Base-by-base conservation (phyloP, 1,140 invertebrate species). In the Polypedilum pembai region DNA sequence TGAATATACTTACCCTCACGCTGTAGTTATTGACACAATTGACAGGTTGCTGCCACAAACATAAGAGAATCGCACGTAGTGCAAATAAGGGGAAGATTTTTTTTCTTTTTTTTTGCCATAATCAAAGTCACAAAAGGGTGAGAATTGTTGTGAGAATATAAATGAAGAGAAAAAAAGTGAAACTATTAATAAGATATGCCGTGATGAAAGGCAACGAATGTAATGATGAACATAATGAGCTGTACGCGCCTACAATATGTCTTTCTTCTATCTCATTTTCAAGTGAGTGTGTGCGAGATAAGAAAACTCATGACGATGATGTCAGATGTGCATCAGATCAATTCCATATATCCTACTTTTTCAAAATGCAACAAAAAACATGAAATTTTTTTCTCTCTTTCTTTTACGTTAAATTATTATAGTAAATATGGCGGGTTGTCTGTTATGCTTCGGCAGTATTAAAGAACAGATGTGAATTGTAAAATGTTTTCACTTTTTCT, bases 381-480 rank as follows among this genome's bases (percentile, higher is more conserved):
- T 56, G 10, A 56, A n/a, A 2, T 4, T 45, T 56, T 56, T 56
- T n/a, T n/a, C n/a, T 56, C n/a, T 56, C 15, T 1, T 15, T 12
- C n/a, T 56, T 0, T 12, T 56, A 56, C 45, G 41, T 45, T 56
- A 56, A 12, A 56, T 8, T 8, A 69, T 69, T 69, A 20, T 18
- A 21, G 17, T 69, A 18, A 69, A 69, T 69, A 69, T 69, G 65
- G 65, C 65, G 65, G 65, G 17, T 10, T 69, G 17, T 69, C 65
- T 69, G 65, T 69, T 69, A 21, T 69, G 65, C 65, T 20, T 10
- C 18, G 65, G 65, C 65, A 20, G 65, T 18, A 18, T 69, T 69
- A 69, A 69, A 69, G 65, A 69, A 69, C 65, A 69, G 65, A 69
- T 69, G 65, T 69, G 65, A 69, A 21, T 69, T 69, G 17, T 21